Evolutionary conservation across 1,140 invertebrate species (phyloP), one percentile per base, ranked within the genome.

Genomic region (Atopsyche davidsoni): DNA sequence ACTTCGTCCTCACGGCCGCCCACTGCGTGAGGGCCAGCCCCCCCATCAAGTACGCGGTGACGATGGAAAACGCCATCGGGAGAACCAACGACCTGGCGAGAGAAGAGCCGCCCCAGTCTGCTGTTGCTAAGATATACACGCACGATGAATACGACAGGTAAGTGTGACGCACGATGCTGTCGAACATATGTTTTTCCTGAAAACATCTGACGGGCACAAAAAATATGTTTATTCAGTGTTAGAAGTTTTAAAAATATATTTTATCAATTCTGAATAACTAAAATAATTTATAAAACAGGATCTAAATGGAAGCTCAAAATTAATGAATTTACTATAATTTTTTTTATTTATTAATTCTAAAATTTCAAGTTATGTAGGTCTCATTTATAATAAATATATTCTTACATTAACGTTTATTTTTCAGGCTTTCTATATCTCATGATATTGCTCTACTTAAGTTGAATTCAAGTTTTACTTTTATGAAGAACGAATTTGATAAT

Each of bases 1-100:
- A 60, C 10, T 69, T 64, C 57, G 62, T 75, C 40, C 44, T 79
- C 18, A 75, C 70, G 17, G 76, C 77, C 14, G 76, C 73, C 28
- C 77, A 80, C 57, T 80, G 78, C 56, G 51, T 60, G 17, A 44
- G 59, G 18, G 16, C 38, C 4, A 28, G 59, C 47, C 43, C 6
- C 6, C 49, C 49, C 6, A 6, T 2, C 1, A 36, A 46, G 2
- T 57, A 45, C 34, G 22, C n/a, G 22, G 41, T 57, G 7, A 24
- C 25, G 24, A 24, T 57, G 14, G 49, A 57, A 13, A 57, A 57
- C 28, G 35, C 38, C 32, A 17, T 35, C 4, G 11, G n/a, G 9
- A 13, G 32, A 11, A 36, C 23, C 24, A 43, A 22, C 17, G 38
- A 48, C 31, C 14, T 50, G 3, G 3, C 32, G 11, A 4, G 13